A percentile compares a stretch with the other conserved stretches of the same genome.
Conservation (phyloP, 2,888 invertebrate genomes). For the Papilio elwesi region DNA sequence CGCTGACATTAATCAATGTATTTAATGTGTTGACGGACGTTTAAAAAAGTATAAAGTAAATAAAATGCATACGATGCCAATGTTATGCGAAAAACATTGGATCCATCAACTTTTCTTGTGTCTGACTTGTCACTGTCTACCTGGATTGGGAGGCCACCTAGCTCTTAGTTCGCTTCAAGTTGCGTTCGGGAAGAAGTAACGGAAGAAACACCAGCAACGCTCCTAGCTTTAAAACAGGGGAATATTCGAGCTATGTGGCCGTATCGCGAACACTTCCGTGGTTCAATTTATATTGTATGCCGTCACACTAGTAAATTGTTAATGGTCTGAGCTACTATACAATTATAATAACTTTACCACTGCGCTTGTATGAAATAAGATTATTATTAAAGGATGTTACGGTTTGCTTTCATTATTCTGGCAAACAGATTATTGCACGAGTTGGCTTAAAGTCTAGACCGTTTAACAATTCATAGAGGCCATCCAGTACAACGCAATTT, state of each 20-base stretch:
- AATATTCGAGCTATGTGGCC: too few species aligned
- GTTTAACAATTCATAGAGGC: slow-evolving; percentile 35
- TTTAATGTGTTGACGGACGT: slow-evolving; percentile 26
- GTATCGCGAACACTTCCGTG: too few species aligned
- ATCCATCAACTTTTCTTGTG: neutral
- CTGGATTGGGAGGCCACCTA: too few species aligned
- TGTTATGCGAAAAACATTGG: neutral
- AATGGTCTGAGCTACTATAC: neutral
- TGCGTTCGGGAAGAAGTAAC: too few species aligned
- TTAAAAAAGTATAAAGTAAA: slow-evolving; percentile 1
- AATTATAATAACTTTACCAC: slow-evolving; percentile 17
- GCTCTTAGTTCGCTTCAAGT: too few species aligned
- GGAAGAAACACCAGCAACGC: too few species aligned
- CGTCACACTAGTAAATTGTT: neutral
- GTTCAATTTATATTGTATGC: neutral
- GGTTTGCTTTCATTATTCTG: slow-evolving; percentile 29
- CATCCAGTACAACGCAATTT: slow-evolving; percentile 23
- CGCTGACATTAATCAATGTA: slow-evolving; percentile 23
- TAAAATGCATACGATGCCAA: neutral
- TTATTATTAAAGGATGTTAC: slow-evolving; percentile 25
- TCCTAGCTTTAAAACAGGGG: too few species aligned
- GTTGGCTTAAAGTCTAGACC: slow-evolving; percentile 30
- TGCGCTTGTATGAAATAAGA: slow-evolving; percentile 22
- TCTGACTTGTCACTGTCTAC: too few species aligned
- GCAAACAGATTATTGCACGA: slow-evolving; percentile 34